Base-by-base conservation (phyloP, 1,140 invertebrate species). In the Calliopsis andreniformis region DNA sequence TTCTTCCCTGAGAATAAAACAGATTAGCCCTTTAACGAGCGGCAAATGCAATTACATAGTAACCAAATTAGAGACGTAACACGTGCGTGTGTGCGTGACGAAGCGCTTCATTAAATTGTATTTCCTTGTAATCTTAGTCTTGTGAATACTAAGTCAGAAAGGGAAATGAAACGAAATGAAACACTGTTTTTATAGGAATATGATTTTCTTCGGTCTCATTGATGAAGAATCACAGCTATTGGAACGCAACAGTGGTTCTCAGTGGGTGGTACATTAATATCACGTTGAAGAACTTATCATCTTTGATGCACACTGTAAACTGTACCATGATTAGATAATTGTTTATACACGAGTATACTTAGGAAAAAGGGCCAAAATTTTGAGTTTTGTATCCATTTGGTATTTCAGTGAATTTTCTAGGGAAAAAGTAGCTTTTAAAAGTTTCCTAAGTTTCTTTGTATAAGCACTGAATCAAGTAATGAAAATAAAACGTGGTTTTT, bases 1-100 rank as follows among this genome's bases (percentile, higher is more conserved):
- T 55, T 18, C 23, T 42, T 63, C 8, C 32, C 42, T 42, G n/a
- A 12, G 4, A 56, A 79, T 64, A 56, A 67, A 80, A 69, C 64
- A 70, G 79, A 82, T 81, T 76, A 83, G 63, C 49, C 85, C 81
- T 81, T 81, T 83, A 86, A 86, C 78, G 56, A 84, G 62, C 35
- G 61, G 58, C 76, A 75, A 69, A 35, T 78, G 66, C 53, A 83
- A 80, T 86, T 80, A 79, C 71, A 79, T 58, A 32, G 43, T n/a
- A 43, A 32, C 43, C 14, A 16, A 56, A 72, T 72, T 63, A 72
- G 59, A 39, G 32, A n/a, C 55, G 67, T 47, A 59, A 35, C 32
- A 63, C 18, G 32, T 1, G 35, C 10, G 35, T 39, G 10, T 10
- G 35, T 35, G 14, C 2, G n/a, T 23, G 58, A 70, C 30, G 53